Conservation (phyloP, 2,888 invertebrate species). For the Boloria selene region DNA sequence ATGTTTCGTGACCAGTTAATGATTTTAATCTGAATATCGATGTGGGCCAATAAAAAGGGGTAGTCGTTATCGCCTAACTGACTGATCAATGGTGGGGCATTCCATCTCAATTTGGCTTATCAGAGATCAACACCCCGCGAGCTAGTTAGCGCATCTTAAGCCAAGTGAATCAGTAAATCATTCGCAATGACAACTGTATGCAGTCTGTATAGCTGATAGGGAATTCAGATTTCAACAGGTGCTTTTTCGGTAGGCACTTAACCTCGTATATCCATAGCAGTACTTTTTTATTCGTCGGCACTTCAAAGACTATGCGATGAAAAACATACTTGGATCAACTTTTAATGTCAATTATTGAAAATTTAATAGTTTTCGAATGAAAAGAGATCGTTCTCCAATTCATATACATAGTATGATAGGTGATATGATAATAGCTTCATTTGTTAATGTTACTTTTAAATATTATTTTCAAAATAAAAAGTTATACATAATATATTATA, state of each 20-base stretch:
- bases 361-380: constrained; percentile 18
- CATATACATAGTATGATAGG: constrained; percentile 1
- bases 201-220: constrained; percentile 59
- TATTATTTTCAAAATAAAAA: no score
- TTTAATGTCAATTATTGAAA: constrained; percentile 42
- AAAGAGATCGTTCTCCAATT: background rate
- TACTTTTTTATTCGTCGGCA: constrained; percentile 55
- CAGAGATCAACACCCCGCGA: constrained; percentile 69
- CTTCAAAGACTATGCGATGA: constrained; percentile 48
- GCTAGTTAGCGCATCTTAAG: constrained; percentile 74
- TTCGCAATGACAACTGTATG: constrained; percentile 71
- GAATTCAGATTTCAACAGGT: constrained; percentile 63
- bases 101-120: constrained; percentile 80
- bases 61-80: constrained; percentile 74
- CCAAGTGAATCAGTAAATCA: constrained; percentile 63
- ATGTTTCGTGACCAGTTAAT: constrained; percentile 25
- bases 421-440: no score
- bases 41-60: constrained; percentile 51
- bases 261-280: constrained; percentile 64
- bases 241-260: constrained; percentile 61
- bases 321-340: constrained; percentile 39
- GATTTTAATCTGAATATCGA: constrained; percentile 47
- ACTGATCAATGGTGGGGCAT: constrained; percentile 78
- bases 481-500: no score
- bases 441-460: no score